phyloP scores from a whole-genome alignment of 2,797 vertebrate genomes.

The Borostomias antarcticus region DNA sequence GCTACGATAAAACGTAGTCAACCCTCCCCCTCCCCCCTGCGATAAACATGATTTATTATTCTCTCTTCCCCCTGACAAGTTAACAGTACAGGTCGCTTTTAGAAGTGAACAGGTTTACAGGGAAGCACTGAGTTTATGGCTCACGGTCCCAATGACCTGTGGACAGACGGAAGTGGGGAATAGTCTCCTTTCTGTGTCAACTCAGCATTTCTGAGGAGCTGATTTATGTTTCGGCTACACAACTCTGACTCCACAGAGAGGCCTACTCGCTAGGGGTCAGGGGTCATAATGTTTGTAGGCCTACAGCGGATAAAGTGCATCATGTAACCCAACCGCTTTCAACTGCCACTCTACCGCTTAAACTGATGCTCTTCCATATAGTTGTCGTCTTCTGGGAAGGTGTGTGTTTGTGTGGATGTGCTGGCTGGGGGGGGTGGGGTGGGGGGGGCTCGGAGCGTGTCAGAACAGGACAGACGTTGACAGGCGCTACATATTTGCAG shows the following conservation, averaged over 20 bases:
- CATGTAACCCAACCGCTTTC: not conserved
- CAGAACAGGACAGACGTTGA: not conserved
- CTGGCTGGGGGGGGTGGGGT: not conserved
- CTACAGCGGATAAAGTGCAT: not conserved
- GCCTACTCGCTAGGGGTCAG: not conserved
- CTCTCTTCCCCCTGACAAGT: not conserved
- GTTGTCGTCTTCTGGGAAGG: not conserved
- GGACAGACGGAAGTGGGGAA: not conserved
- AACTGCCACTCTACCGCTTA: not conserved
- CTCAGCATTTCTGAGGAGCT: not conserved
- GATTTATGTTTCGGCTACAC: not conserved
- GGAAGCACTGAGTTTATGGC: not conserved
- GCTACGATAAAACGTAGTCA: no score
- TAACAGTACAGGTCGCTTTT: not conserved
- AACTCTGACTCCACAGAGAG: not conserved
- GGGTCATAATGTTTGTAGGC: not conserved
- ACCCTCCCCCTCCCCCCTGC: not conserved
- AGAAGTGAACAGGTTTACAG: not conserved
- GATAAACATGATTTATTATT: not conserved
- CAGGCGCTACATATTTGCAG: not conserved
- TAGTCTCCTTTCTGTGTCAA: not conserved
- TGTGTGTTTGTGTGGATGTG: not conserved
- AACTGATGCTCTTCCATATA: not conserved
- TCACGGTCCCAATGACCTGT: conserved; percentile 4
- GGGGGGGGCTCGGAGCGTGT: not conserved